Evolutionary conservation across 2,888 invertebrate species (phyloP), one percentile per base, ranked within the genome.

Genomic region (Mactromeris polynyma): DNA sequence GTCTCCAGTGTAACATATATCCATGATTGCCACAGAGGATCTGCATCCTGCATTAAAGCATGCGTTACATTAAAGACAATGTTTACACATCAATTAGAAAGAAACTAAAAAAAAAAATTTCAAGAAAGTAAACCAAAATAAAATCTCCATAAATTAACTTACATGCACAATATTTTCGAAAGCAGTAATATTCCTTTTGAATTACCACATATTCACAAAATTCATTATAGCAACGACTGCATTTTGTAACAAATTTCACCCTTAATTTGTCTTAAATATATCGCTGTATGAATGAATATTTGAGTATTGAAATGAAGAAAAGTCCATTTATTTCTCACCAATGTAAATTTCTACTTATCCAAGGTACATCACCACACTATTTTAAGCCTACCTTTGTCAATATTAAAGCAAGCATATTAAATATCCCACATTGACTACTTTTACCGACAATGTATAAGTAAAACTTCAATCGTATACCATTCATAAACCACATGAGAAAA

Each of bases 401-500:
- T 64, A 64, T 64, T 64, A 64, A 64, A 64, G 58, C 26, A 64
- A 64, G 58, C 58, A 64, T 64, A 64, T 26, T 64, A 26, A 64
- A 64, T 26, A 64, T 26, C 58, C 11, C 26, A n/a, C 26, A 64
- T 64, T 64, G 58, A 64, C 58, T 26, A 64, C n/a, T 26, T 26
- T 64, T 26, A 51, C 58, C n/a, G 2, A 64, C 26, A 9, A 64
- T n/a, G 26, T n/a, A 26, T 64, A 26, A 64, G n/a, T 26, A 64
- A 64, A 64, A 64, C n/a, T 64, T 64, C 46, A 46, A 46, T 46
- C 46, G 9, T 46, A n/a, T 51, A 64, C 58, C 58, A 64, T 64
- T 64, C 58, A 64, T 64, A 64, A 64, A 64, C n/a, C 58, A 26
- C 58, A 64, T 64, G 58, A 64, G 58, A 64, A 64, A 64, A 64